These are phyloP conservation scores for Montipora sp. DNA, from an alignment of 64 coral and sea anemone species.

Conservation along the genomic window DNA sequence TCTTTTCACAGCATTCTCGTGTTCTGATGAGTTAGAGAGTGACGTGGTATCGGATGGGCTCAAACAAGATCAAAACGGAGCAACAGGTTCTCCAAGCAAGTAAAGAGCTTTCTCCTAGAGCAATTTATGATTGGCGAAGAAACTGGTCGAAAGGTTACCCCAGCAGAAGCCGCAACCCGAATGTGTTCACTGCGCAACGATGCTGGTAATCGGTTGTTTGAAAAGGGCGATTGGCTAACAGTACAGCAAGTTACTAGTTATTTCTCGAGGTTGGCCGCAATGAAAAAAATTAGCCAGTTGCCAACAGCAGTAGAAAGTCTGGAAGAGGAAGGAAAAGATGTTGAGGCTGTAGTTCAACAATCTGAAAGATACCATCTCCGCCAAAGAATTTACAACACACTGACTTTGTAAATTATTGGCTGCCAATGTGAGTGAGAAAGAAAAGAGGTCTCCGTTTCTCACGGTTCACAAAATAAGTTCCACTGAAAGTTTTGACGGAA, in stretches of 20 bases:
- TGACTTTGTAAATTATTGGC: background rate
- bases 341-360: background rate
- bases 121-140: slow-evolving; percentile 55
- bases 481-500: background rate
- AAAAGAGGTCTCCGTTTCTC: background rate
- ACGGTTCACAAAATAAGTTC: background rate
- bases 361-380: slow-evolving; percentile 16
- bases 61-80: slow-evolving; percentile 14
- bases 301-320: slow-evolving; percentile 1
- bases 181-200: slow-evolving; percentile 26
- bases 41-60: slow-evolving; percentile 34
- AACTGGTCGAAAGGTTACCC: slow-evolving; percentile 37
- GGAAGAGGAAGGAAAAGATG: background rate
- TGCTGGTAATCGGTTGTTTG: slow-evolving; percentile 12
- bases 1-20: background rate
- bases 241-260: slow-evolving; percentile 48
- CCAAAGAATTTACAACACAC: background rate
- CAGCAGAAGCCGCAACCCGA: background rate
- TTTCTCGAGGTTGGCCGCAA: slow-evolving; percentile 29
- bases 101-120: slow-evolving; percentile 41
- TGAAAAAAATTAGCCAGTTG: slow-evolving; percentile 29
- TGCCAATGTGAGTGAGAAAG: background rate
- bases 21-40: background rate
- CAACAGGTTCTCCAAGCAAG: slow-evolving; percentile 3
- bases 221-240: slow-evolving; percentile 53